These are phyloP conservation scores for Aythya baeri DNA, from an alignment of 2,113 vertebrate species.

Conservation along the genomic window DNA sequence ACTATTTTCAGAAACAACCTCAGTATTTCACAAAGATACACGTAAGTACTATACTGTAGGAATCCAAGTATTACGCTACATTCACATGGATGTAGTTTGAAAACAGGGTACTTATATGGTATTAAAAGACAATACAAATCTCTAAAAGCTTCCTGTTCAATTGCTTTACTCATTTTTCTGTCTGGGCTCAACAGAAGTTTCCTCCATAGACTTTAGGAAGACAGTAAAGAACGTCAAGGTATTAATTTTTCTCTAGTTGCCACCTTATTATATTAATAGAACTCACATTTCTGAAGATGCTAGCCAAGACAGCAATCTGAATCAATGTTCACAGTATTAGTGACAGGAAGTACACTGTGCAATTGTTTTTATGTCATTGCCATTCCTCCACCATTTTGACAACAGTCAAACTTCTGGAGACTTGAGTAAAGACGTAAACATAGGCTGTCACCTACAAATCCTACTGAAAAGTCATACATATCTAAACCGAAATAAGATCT, in stretches of 20 bases:
- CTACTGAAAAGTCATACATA: background rate
- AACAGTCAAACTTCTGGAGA: background rate
- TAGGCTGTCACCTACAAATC: background rate
- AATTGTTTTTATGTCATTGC: background rate
- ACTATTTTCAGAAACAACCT: background rate
- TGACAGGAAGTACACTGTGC: background rate
- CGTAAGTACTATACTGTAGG: background rate
- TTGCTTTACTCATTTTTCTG: background rate
- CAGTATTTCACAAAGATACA: background rate
- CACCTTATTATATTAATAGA: background rate
- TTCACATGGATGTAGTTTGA: background rate
- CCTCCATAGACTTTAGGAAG: background rate
- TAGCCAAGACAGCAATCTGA: background rate
- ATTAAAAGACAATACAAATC: background rate
- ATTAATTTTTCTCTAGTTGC: background rate
- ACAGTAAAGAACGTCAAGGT: background rate
- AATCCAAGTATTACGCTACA: background rate
- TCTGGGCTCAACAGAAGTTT: background rate
- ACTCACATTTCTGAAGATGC: background rate
- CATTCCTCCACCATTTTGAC: background rate
- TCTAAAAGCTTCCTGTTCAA: background rate
- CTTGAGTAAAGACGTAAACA: background rate
- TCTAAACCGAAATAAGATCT: background rate
- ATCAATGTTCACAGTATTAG: background rate
- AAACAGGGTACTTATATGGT: no score